A percentile compares a stretch with the other conserved stretches of the same genome.
phyloP scores from a whole-genome alignment of 2,113 vertebrate genomes.

The Archocentrus centrarchus region DNA sequence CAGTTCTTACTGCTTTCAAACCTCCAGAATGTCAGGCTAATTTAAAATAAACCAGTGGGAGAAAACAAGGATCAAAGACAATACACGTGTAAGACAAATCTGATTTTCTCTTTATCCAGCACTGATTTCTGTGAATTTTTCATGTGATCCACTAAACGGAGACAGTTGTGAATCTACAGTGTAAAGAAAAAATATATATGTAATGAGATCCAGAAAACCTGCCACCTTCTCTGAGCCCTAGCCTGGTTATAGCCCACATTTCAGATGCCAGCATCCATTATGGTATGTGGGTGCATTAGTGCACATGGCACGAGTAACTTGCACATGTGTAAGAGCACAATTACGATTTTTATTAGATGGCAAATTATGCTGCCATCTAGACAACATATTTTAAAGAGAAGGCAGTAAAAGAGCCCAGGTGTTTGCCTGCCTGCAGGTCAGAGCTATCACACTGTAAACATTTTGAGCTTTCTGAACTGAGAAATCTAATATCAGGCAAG shows the following conservation, averaged over 20 bases:
- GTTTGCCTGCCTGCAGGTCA: not conserved
- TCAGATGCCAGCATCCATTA: not conserved
- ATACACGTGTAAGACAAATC: not conserved
- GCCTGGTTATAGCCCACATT: not conserved
- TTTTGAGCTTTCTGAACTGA: not conserved
- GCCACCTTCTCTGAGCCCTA: not conserved
- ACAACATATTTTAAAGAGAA: not conserved
- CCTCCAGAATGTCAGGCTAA: not conserved
- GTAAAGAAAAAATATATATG: not conserved
- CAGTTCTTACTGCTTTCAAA: constrained; percentile 1
- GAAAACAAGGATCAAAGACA: not conserved
- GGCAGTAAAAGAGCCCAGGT: not conserved
- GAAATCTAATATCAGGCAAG: not conserved
- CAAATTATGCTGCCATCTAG: not conserved
- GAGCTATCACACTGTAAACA: not conserved
- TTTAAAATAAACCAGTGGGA: not conserved
- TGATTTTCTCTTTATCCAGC: not conserved
- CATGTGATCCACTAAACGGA: constrained; percentile 4
- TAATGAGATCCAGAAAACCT: not conserved
- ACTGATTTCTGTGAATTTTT: constrained; percentile 40
- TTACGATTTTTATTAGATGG: not conserved
- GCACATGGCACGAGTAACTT: not conserved
- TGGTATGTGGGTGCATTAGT: not conserved
- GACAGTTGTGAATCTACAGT: not conserved
- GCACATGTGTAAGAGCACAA: not conserved